Evolutionary conservation across 2,113 vertebrate genomes (phyloP).

Genomic region (Bostrychus sinensis): DNA sequence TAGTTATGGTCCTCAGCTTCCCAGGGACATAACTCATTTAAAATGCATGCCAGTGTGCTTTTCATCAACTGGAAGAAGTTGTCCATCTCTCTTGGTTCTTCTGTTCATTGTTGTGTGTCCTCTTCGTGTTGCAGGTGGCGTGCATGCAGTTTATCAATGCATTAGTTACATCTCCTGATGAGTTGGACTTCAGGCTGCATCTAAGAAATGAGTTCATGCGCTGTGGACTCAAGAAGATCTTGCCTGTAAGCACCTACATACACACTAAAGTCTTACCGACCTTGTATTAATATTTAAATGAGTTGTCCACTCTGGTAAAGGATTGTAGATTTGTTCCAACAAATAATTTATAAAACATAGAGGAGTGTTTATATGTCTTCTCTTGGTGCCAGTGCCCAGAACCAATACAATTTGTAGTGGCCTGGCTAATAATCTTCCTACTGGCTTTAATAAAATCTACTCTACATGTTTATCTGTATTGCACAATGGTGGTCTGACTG

Average conservation of each 20-base stretch:
- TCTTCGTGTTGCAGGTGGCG: constrained; percentile 85
- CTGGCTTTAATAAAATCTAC: constrained; percentile 44
- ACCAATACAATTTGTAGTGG: constrained; percentile 53
- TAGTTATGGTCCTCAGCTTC: constrained; percentile 72
- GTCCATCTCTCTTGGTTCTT: constrained; percentile 18
- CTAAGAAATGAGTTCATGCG: constrained; percentile 99
- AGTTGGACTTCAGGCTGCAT: constrained; percentile 97
- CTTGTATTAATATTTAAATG: constrained; percentile 84
- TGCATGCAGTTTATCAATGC: constrained; percentile 99
- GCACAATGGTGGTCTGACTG: constrained; percentile 40
- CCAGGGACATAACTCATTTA: constrained; percentile 63
- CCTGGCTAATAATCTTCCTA: constrained; percentile 48
- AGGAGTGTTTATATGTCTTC: constrained; percentile 59
- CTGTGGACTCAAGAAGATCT: constrained; percentile 92
- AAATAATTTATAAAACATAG: constrained; percentile 73
- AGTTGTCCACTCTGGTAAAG: constrained; percentile 77
- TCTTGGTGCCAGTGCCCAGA: constrained; percentile 52
- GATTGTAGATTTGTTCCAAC: constrained; percentile 68
- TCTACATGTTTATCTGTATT: constrained; percentile 53
- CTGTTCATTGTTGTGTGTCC: constrained; percentile 48
- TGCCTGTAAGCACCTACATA: constrained; percentile 87
- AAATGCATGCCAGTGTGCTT: constrained; percentile 57
- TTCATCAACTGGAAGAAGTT: constrained; percentile 59
- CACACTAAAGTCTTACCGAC: constrained; percentile 35
- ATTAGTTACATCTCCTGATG: constrained; percentile 96